Evolutionary conservation across 2,113 vertebrate genomes (phyloP).

Genomic region (Oncorhynchus gorbuscha): DNA sequence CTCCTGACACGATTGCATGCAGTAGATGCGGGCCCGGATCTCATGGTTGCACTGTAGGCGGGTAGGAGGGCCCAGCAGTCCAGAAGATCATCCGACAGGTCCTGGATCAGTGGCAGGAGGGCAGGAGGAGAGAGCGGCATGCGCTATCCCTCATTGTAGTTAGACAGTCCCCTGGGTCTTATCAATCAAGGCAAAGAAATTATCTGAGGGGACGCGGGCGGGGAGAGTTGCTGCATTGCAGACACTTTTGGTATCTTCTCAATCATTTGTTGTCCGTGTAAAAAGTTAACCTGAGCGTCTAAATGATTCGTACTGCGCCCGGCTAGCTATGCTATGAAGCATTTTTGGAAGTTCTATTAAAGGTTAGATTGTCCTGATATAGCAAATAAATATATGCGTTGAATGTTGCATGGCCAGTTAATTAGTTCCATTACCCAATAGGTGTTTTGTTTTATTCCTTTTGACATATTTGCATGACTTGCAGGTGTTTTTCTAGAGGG

Average conservation of each 20-base stretch:
- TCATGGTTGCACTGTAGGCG: too few species aligned
- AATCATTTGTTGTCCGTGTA: slow-evolving; percentile 5
- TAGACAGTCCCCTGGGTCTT: slow-evolving; percentile 42
- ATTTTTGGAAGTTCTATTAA: too few species aligned
- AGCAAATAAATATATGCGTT: too few species aligned
- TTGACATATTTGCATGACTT: too few species aligned
- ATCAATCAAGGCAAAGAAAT: slow-evolving; percentile 54
- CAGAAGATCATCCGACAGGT: neutral
- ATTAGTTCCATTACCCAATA: too few species aligned
- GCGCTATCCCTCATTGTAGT: slow-evolving; percentile 29
- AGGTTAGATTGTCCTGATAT: too few species aligned
- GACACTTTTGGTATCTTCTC: slow-evolving; percentile 13
- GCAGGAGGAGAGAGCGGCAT: slow-evolving; percentile 21
- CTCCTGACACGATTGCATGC: neutral
- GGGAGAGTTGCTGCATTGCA: slow-evolving; percentile 11
- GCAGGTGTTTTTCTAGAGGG: too few species aligned
- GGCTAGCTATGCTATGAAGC: neutral
- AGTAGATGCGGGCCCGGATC: slow-evolving; percentile 26
- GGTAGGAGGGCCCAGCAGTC: neutral
- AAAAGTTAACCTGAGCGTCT: neutral
- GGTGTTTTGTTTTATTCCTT: too few species aligned
- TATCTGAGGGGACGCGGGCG: slow-evolving; percentile 48
- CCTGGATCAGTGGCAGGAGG: slow-evolving; percentile 16
- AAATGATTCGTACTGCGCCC: too few species aligned
- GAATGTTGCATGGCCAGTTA: too few species aligned